Base-by-base conservation (phyloP, 2,797 vertebrate genomes). In the Hozukius guyotensis region DNA sequence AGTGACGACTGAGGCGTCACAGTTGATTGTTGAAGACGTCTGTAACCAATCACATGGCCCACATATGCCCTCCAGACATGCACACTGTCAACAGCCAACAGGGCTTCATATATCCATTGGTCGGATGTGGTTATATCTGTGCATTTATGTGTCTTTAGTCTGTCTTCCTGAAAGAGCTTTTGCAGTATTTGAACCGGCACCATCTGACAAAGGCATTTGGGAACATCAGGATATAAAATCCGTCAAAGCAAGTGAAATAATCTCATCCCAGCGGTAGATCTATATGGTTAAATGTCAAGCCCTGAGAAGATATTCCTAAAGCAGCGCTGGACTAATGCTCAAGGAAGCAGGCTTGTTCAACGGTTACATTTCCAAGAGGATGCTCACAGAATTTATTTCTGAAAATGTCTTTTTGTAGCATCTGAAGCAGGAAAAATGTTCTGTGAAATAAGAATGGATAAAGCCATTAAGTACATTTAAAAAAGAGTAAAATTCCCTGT, bases 1-100 rank as follows among this genome's bases (percentile, higher is more conserved):
- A 82, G 81, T 73, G 18, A 29, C 29, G 6, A 31, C 42, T 20
- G 64, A 60, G 22, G 60, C 78, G 25, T 72, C 75, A 66, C 65
- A 64, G 61, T 59, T 76, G 52, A 75, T 16, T 38, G 29, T 22
- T 42, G 5, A 65, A 42, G 3, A 38, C 2, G 1, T 31, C 52
- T 49, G 27, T 77, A 56, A 42, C 29, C 69, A 56, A 70, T 62
- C 27, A 27, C 38, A n/a, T 6, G 14, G 14, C 62, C 46, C 5
- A 2, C 53, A 49, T 66, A 27, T 68, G 61, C 57, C 63, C 74
- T 62, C 22, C 71, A 65, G 61, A 68, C 22, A 53, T 14, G 13
- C n/a, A 65, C 6, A 20, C 59, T 55, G 69, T 25, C 36, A 63
- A 25, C 46, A 75, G 46, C 64, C 77, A 57, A 70, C 74, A 18